Conservation (phyloP, 1,140 invertebrate species). For the Drosophila malerkotliana region DNA sequence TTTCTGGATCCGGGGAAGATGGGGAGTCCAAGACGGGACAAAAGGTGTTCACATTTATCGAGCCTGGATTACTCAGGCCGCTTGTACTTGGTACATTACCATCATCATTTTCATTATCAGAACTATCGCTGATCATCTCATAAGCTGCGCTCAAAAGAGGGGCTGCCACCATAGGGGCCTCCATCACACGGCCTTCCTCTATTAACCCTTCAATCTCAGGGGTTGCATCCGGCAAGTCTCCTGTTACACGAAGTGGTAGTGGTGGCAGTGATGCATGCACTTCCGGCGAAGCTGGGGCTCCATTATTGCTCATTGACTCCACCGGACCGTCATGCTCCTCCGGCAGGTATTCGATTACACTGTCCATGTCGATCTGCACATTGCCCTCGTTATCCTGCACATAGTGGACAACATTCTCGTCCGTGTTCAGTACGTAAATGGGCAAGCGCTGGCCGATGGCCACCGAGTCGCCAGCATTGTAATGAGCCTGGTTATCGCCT, state of each 20-base stretch:
- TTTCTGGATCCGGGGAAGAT: neutral
- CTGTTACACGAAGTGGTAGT: no score
- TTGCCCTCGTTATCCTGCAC: neutral
- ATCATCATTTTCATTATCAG: no score
- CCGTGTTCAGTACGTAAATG: slow-evolving; percentile 1
- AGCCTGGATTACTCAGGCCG: neutral
- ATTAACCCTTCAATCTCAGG: no score
- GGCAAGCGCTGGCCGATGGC: neutral
- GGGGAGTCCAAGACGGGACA: neutral
- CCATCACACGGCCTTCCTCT: no score
- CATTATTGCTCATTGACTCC: neutral
- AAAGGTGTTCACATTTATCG: neutral
- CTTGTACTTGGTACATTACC: neutral
- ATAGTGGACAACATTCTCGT: neutral
- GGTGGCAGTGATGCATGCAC: no score
- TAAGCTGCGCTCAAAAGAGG: neutral
- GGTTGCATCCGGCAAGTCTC: no score
- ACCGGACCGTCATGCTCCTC: neutral
- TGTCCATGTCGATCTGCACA: neutral
- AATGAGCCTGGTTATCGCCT: neutral
- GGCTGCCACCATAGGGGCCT: neutral
- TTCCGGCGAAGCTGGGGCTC: neutral
- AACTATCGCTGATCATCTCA: no score
- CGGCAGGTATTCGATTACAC: slow-evolving; percentile 1
- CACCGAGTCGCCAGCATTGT: slow-evolving; percentile 16